Percentiles rank a stretch among this genome's conserved stretches.
phyloP scores from a whole-genome alignment of 2,888 invertebrate genomes.

The Cerceris ruficornis region DNA sequence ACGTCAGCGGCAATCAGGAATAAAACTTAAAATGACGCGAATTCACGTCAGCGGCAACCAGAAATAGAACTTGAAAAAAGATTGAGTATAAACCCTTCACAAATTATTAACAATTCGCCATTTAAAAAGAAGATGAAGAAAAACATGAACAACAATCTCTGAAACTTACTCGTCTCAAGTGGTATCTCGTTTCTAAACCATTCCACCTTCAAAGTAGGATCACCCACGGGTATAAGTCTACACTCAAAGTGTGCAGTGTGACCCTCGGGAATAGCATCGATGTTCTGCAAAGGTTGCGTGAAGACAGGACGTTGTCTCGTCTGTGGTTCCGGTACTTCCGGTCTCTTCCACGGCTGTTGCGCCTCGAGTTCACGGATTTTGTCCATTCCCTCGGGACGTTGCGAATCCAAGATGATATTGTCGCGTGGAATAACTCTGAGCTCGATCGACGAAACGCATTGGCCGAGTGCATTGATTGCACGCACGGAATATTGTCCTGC shows the following conservation, averaged over 20 bases:
- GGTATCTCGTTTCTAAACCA: slow-evolving; percentile 97
- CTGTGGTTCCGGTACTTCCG: slow-evolving; percentile 90
- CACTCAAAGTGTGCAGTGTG: slow-evolving; percentile 98
- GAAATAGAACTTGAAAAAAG: no score
- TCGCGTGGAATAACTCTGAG: slow-evolving; percentile 92
- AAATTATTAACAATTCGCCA: not conserved
- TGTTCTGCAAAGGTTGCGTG: slow-evolving; percentile 95
- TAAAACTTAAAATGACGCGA: no score
- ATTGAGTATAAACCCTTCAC: no score
- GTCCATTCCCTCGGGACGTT: slow-evolving; percentile 96
- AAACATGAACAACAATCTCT: not conserved
- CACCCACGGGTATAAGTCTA: slow-evolving; percentile 95
- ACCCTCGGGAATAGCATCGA: slow-evolving; percentile 93
- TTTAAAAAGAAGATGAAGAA: slow-evolving; percentile 1
- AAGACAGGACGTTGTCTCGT: slow-evolving; percentile 96
- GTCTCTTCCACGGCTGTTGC: slow-evolving; percentile 89
- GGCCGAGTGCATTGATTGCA: slow-evolving; percentile 95
- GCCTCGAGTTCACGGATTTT: slow-evolving; percentile 95
- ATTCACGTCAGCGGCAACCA: no score
- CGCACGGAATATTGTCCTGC: slow-evolving; percentile 97
- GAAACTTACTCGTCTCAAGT: slow-evolving; percentile 89
- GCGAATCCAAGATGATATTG: slow-evolving; percentile 93
- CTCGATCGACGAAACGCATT: slow-evolving; percentile 92
- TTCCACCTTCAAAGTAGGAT: slow-evolving; percentile 95
- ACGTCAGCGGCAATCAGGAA: no score